Conservation (phyloP, 2,888 invertebrate species). For the Encarsia formosa region DNA sequence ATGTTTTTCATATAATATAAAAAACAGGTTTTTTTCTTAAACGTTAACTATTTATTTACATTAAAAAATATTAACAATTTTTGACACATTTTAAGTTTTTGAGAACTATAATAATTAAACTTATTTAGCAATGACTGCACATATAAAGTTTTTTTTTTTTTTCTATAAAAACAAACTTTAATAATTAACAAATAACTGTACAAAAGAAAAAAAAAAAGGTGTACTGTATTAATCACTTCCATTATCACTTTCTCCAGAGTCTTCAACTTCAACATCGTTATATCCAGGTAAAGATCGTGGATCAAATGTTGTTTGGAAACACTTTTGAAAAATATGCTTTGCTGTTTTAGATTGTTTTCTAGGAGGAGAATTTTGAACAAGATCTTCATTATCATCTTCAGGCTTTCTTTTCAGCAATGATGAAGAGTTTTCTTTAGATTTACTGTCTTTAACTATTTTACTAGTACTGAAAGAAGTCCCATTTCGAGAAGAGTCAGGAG, state of each 20-base stretch:
- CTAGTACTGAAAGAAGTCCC: background rate
- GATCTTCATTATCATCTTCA: slow-evolving; percentile 45
- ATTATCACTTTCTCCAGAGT: slow-evolving; percentile 58
- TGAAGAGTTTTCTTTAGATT: slow-evolving; percentile 2
- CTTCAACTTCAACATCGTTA: slow-evolving; percentile 63
- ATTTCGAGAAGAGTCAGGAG: background rate
- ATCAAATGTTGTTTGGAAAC: slow-evolving; percentile 71
- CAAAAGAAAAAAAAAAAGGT: too few relatives aligned
- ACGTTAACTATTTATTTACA: slow-evolving; percentile 10
- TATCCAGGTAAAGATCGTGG: slow-evolving; percentile 56
- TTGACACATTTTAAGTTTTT: too few relatives aligned
- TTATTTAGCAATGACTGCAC: too few relatives aligned
- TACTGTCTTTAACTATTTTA: background rate
- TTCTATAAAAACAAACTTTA: too few relatives aligned
- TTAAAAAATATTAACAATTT: slow-evolving; percentile 17
- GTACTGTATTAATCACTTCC: too few relatives aligned
- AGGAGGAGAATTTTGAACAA: slow-evolving; percentile 61
- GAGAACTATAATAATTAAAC: too few relatives aligned
- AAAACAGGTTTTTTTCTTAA: too few relatives aligned
- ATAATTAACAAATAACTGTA: too few relatives aligned
- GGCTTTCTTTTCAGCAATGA: slow-evolving; percentile 23
- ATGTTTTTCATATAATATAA: too few relatives aligned
- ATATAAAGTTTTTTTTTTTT: too few relatives aligned
- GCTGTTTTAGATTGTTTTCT: slow-evolving; percentile 58
- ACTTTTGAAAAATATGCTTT: slow-evolving; percentile 65